Evolutionary conservation across 2,888 invertebrate species (phyloP), one percentile per base, ranked within the genome.

Genomic region (Agrochola lota): DNA sequence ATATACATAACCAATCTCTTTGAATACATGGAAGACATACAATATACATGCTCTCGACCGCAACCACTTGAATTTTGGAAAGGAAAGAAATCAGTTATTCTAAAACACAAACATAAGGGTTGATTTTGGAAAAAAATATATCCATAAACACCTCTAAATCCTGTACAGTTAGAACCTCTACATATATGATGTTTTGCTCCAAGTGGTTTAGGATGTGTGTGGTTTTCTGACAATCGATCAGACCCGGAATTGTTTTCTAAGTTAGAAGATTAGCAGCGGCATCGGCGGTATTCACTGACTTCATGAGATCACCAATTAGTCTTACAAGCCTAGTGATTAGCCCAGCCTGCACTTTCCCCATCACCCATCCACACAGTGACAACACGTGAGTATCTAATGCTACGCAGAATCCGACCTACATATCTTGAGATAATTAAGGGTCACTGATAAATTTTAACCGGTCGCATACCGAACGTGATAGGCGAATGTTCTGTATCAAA

Each of bases 391-490:
- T 15, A 81, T 81, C 81, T 40, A 60, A 57, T 4, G 7, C 60
- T 60, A 62, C 72, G 60, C 83, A 78, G 72, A 66, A 78, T 59
- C 60, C 73, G 71, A 84, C 84, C 84, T 75, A 78, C 67, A 78
- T 78, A 72, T 78, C 85, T 85, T 71, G 26, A 73, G 75, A 86
- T 88, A 86, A 72, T 78, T 64, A 40, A 74, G 83, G 85, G 88
- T 86, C 86, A 87, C 55, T 35, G 81, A 88, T 88, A 86, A 77
- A 77, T 63, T 75, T 64, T 55, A 77, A 81, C 78, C 62, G 76
- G 77, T 62, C 84, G 70, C 81, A 87, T 88, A 78, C 75, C 77
- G 35, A 80, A 74, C 66, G 70, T 77, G 81, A 79, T 75, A 79
- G 63, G 35, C 26, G 46, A 73, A 81, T 73, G 67, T 30, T 57